Evolutionary conservation across 2,888 invertebrate genomes (phyloP), one percentile per base, ranked within the genome.

Genomic region (Dryobotodes eremita): DNA sequence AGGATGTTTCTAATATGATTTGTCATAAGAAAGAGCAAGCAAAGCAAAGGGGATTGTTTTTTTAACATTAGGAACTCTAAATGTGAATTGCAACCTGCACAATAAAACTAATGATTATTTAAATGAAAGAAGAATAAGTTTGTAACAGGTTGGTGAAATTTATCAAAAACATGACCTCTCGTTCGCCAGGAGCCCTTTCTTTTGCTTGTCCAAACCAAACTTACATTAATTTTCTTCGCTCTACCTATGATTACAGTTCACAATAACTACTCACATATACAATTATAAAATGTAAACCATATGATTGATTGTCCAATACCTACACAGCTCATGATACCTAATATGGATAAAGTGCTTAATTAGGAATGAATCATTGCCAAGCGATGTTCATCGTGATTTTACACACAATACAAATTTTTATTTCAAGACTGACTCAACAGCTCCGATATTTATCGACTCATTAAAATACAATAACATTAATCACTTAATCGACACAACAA

Each of bases 401-500:
- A 26, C 42, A n/a, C 46, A 50, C 78, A 81, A 62, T 31, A 26
- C 55, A 50, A 15, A 36, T 82, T 17, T 10, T 62, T 48, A 59
- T 20, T 48, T 65, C 20, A 23, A 73, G 36, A 61, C 26, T n/a
- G 26, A 78, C 11, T 62, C 17, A 53, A 42, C 50, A 59, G 15
- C 23, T 46, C 31, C 42, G 17, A 78, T 69, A 71, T 83, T 65
- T 75, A 72, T 57, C 64, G 68, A 74, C 59, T 86, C 71, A 83
- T 86, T 83, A 83, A 62, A 66, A 59, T 48, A 48, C 77, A 66
- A 62, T 82, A 57, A 23, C 53, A 83, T 64, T 69, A 66, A 82
- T 78, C 80, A 69, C 65, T 7, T 42, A 88, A 90, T 92, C 91
- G 90, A 92, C 88, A 79, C 31, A 59, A 75, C 64, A 89, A 91